A percentile compares a stretch with the other conserved stretches of the same genome.
These are phyloP conservation scores for Lutraria lutraria DNA, from an alignment of 2,888 invertebrate genomes.

Conservation along the genomic window DNA sequence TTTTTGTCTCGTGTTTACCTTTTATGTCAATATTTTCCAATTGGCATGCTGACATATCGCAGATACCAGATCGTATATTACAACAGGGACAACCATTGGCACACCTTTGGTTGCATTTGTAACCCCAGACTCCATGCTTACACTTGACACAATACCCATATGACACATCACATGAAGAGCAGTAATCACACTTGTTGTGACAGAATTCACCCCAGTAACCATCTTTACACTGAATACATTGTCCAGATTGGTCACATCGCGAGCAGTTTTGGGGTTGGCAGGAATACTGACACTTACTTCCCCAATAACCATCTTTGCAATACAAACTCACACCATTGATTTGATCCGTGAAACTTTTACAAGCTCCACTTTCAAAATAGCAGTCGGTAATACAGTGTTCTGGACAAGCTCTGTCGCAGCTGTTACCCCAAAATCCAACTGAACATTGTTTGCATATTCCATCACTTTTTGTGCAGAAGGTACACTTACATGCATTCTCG, in stretches of 20 bases:
- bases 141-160: background rate
- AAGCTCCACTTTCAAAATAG: background rate
- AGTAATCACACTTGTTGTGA: background rate
- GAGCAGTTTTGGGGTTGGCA: background rate
- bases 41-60: background rate
- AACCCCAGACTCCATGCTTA: background rate
- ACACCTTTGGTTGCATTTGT: background rate
- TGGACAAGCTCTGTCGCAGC: background rate
- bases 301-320: background rate
- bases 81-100: background rate
- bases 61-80: background rate
- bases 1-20: no score
- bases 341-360: background rate
- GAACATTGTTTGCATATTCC: background rate
- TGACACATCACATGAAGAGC: background rate
- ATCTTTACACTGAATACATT: background rate
- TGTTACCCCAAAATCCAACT: background rate
- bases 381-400: background rate
- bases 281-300: background rate
- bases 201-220: background rate
- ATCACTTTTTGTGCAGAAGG: background rate
- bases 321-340: background rate
- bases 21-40: no score
- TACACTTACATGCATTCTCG: background rate
- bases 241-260: background rate